A percentile compares a stretch with the other conserved stretches of the same genome.
phyloP scores from a whole-genome alignment of 37 sponge, comb jelly and placozoan genomes.

The Hormiphora californensis region DNA sequence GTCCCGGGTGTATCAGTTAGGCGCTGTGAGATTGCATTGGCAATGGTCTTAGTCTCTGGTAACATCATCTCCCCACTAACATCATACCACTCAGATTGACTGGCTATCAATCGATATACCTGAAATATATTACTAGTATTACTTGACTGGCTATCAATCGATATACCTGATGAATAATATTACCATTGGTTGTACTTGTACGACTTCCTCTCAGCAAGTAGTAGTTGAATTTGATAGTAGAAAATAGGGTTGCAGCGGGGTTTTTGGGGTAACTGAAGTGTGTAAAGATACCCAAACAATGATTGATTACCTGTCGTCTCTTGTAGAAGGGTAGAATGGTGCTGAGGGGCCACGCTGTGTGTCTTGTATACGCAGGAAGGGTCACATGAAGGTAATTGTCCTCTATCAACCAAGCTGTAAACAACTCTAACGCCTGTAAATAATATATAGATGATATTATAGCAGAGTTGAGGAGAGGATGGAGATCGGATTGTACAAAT shows the following conservation, averaged over 20 bases:
- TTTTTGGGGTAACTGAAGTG: too few relatives aligned
- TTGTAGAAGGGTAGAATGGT: conserved; percentile 54
- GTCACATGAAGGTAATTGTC: conserved; percentile 37
- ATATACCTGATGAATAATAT: too few relatives aligned
- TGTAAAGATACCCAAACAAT: too few relatives aligned
- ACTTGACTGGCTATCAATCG: too few relatives aligned
- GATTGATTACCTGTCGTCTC: neutral
- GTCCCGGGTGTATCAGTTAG: neutral
- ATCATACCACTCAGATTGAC: conserved; percentile 39
- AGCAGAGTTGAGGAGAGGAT: too few relatives aligned
- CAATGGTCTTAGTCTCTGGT: neutral
- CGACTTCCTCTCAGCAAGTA: too few relatives aligned
- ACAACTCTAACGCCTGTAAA: conserved; percentile 28
- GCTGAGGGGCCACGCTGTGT: conserved; percentile 36
- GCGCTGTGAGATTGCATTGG: conserved; percentile 23
- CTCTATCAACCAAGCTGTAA: conserved; percentile 37
- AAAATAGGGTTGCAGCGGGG: too few relatives aligned
- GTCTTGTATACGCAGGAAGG: conserved; percentile 41
- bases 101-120: conserved; percentile 39
- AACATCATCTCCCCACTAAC: conserved; percentile 38
- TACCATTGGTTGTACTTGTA: too few relatives aligned
- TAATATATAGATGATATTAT: too few relatives aligned
- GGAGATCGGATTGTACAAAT: too few relatives aligned
- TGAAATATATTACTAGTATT: too few relatives aligned
- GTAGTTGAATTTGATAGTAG: too few relatives aligned